Percentiles rank a stretch among this genome's conserved stretches.
Conservation (phyloP, 2,113 vertebrate genomes). For the Odocoileus hemionus region DNA sequence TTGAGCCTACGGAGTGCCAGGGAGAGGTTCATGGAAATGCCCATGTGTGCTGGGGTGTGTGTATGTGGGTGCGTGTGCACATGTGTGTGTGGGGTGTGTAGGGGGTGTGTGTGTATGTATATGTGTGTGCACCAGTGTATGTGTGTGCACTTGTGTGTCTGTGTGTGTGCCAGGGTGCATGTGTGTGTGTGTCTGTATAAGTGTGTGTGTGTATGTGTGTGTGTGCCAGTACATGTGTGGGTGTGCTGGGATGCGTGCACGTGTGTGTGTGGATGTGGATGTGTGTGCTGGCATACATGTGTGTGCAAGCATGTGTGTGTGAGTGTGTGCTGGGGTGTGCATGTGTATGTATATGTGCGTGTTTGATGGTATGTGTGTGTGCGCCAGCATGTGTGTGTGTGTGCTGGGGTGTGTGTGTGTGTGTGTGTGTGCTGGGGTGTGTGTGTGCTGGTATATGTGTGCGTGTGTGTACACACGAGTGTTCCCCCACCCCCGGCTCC, state of each 20-base stretch:
- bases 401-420: not conserved
- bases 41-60: not conserved
- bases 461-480: not conserved
- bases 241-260: no score
- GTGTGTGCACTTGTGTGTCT: no score
- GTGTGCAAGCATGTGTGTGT: no score
- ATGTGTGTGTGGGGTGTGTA: not conserved
- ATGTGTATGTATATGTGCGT: not conserved
- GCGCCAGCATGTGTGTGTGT: no score
- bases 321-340: no score
- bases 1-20: not conserved
- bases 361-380: not conserved
- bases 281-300: no score
- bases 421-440: no score
- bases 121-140: not conserved
- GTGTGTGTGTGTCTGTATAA: not conserved
- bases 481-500: not conserved
- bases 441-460: not conserved
- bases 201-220: not conserved
- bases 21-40: not conserved
- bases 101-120: not conserved
- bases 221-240: not conserved
- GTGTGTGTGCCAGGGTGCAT: not conserved
- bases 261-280: not conserved
- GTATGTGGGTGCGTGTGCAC: fast-evolving